These are phyloP conservation scores for Apostichopus parvimensis DNA, from an alignment of 35 echinoderm and acorn worm species.

Conservation along the genomic window DNA sequence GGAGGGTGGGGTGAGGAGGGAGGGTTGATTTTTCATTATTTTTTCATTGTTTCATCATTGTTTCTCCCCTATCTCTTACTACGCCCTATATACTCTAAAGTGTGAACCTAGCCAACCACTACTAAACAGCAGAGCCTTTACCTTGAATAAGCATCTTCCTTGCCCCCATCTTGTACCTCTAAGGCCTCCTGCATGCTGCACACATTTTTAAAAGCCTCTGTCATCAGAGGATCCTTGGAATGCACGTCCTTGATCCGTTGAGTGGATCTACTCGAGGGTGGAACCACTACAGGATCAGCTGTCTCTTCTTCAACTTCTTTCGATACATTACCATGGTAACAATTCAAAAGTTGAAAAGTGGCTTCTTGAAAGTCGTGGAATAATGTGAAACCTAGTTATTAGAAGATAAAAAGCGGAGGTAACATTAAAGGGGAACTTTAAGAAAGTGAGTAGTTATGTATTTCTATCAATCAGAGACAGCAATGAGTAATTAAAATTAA, in stretches of 20 bases:
- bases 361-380: conserved; percentile 15
- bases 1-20: too few species aligned
- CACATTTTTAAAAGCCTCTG: conserved; percentile 17
- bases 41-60: too few species aligned
- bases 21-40: too few species aligned
- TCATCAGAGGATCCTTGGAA: neutral
- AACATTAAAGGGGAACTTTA: neutral
- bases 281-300: neutral
- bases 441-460: neutral
- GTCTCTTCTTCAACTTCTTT: neutral
- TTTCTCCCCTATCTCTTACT: too few species aligned
- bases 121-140: neutral
- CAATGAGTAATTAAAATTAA: too few species aligned
- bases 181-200: neutral
- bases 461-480: too few species aligned
- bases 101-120: too few species aligned
- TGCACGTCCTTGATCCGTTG: neutral
- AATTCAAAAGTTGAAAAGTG: neutral
- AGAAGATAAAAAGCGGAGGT: neutral
- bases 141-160: neutral
- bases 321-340: neutral
- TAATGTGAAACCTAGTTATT: conserved; percentile 1
- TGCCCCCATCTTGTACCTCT: neutral
- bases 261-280: neutral
- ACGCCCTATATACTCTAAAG: too few species aligned